Base-by-base conservation (phyloP, 2,888 invertebrate species). In the Xanthorhoe designata region DNA sequence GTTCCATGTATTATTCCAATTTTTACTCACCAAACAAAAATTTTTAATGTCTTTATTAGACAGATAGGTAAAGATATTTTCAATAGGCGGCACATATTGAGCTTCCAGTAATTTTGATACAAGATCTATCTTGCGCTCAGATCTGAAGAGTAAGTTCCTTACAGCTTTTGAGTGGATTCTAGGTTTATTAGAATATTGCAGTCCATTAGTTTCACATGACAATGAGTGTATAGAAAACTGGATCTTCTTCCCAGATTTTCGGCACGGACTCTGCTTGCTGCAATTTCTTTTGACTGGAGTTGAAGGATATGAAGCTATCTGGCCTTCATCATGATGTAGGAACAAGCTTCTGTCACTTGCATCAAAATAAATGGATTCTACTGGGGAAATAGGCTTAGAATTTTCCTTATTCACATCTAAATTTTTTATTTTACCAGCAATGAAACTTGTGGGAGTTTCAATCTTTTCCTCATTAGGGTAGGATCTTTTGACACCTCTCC, bases 261-360 rank as follows among this genome's bases (percentile, higher is more conserved):
- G 84, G 57, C 86, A 84, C 1, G 90, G 87, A 63, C 86, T 88
- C 61, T 82, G 73, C 64, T 82, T 87, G 72, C 88, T 88, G 73
- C 90, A 90, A 72, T 84, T 88, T 66, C 78, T 87, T 72, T 93
- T 93, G 24, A 92, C 81, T 67, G 92, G 92, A 74, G 92, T 93
- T 52, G 88, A 84, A 65, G 92, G 92, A 72, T 89, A 89, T 53
- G 86, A 78, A 51, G 79, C 69, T 60, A 84, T 76, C 65, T 81
- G 75, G 13, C 80, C 80, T 69, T 80, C 75, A 60, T 79, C 80
- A 78, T 78, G 57, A 24, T 61, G 66, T 51, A 70, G 59, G 56
- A 61, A 68, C 45, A 80, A 69, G 52, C 69, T 76, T 69, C 72
- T 78, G 47, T 62, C 72, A 55, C 68, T 71, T 45, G 69, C 76